Evolutionary conservation across 2,797 vertebrate genomes (phyloP).

Genomic region (Coluber constrictor): DNA sequence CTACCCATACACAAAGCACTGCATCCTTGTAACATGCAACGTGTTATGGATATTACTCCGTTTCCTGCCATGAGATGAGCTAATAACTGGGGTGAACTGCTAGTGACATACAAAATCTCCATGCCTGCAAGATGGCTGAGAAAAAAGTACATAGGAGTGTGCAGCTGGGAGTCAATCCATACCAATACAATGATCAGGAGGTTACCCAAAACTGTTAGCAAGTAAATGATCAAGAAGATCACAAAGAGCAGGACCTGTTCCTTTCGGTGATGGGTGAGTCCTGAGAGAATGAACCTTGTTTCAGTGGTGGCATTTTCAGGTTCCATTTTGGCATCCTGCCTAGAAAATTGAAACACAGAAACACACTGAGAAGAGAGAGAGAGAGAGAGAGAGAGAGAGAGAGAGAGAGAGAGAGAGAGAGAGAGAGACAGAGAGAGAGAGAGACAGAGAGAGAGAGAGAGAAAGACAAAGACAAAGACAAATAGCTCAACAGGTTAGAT

Average conservation of each 20-base stretch:
- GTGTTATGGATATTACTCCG: neutral
- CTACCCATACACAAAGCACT: neutral
- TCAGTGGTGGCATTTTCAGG: neutral
- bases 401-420: too few relatives aligned
- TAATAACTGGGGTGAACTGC: neutral
- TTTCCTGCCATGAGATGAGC: neutral
- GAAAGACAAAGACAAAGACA: too few relatives aligned
- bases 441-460: neutral
- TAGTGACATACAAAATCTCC: neutral
- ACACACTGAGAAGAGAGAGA: neutral
- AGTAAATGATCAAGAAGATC: neutral
- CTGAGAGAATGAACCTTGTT: neutral
- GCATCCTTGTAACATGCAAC: neutral
- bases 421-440: too few relatives aligned
- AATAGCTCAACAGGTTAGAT: too few relatives aligned
- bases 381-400: too few relatives aligned
- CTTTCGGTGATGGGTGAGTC: neutral
- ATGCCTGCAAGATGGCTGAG: neutral
- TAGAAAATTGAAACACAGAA: neutral
- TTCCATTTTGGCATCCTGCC: neutral
- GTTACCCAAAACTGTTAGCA: neutral
- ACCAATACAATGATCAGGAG: neutral
- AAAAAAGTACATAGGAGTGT: neutral
- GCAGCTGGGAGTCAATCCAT: neutral
- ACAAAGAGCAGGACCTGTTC: neutral